A percentile compares a stretch with the other conserved stretches of the same genome.
Evolutionary conservation across 2,888 invertebrate genomes (phyloP).

Genomic region (Heliconius cydno): DNA sequence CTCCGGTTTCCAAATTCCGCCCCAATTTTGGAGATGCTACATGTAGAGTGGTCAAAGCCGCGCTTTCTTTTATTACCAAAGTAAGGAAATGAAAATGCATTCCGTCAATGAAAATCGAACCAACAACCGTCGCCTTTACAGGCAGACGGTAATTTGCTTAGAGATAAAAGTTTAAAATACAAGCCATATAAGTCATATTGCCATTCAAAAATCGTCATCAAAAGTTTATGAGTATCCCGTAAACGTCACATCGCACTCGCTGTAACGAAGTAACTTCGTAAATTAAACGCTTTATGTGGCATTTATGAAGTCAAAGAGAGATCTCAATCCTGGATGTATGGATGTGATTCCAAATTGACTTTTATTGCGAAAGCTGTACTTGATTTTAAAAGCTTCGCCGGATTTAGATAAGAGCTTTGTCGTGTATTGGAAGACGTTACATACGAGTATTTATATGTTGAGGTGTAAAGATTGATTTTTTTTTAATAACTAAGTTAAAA

Average conservation of each 20-base stretch:
- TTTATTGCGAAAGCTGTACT: conserved; percentile 14
- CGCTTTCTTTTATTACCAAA: background rate
- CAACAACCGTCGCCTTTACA: background rate
- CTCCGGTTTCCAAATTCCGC: background rate
- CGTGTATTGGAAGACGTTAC: background rate
- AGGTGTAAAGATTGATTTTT: too few relatives aligned
- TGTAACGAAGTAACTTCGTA: conserved; percentile 55
- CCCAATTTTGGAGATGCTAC: background rate
- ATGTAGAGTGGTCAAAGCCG: background rate
- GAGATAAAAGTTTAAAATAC: conserved; percentile 34
- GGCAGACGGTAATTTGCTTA: conserved; percentile 2
- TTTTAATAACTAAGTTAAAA: too few relatives aligned
- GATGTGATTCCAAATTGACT: conserved; percentile 9
- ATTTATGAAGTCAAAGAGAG: conserved; percentile 56
- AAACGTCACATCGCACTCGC: conserved; percentile 55
- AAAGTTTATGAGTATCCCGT: conserved; percentile 50
- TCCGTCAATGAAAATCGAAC: background rate
- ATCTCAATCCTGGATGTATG: conserved; percentile 49
- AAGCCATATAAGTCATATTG: conserved; percentile 28
- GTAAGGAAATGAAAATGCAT: background rate
- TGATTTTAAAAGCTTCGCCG: background rate
- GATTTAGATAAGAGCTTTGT: background rate
- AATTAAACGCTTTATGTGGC: conserved; percentile 58
- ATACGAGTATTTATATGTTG: background rate
- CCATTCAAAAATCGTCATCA: conserved; percentile 42